Base-by-base conservation (phyloP, 2,113 vertebrate species). In the Labeo rohita region DNA sequence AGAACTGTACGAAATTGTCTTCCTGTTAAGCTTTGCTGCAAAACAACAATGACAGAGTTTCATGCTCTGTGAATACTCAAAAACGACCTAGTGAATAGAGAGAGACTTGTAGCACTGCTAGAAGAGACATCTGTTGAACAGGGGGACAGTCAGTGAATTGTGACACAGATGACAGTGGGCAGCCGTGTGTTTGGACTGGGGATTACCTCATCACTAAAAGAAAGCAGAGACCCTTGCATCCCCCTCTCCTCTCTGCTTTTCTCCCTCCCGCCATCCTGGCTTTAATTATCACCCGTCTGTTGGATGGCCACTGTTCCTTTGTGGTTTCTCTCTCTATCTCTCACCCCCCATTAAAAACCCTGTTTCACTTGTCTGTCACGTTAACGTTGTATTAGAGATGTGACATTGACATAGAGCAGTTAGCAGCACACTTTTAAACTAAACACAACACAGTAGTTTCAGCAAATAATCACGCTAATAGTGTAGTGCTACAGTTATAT, bases 281-380 rank as follows among this genome's bases (percentile, higher is more conserved):
- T 92, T 93, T 91, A 92, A 94, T 94, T 90, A 92, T 80, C 89
- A 89, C 87, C 90, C 86, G 86, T 89, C 89, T 92, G 63, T 63
- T 43, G 68, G 86, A 83, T 87, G 85, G 82, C 83, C 89, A 87
- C 84, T 90, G 82, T 91, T 92, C 47, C 86, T 85, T 82, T 47
- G 85, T 83, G 50, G 52, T 88, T 70, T 13, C 21, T 81, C 87
- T 81, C 28, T 16, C 73, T 78, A 70, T 87, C 45, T 87, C n/a
- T 39, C 75, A 89, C 72, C 84, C 49, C 83, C 82, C 52, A 61
- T 21, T 16, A 73, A 73, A 83, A 72, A 23, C 34, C 52, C 81
- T 70, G 49, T 90, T 80, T 36, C 56, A 7, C 63, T 86, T 76
- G 87, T 89, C 83, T 89, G 90, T 74, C n/a, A 84, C 77, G 52